These are phyloP conservation scores for Linnaemya vulpina DNA, from an alignment of 2,888 invertebrate genomes.

Conservation along the genomic window DNA sequence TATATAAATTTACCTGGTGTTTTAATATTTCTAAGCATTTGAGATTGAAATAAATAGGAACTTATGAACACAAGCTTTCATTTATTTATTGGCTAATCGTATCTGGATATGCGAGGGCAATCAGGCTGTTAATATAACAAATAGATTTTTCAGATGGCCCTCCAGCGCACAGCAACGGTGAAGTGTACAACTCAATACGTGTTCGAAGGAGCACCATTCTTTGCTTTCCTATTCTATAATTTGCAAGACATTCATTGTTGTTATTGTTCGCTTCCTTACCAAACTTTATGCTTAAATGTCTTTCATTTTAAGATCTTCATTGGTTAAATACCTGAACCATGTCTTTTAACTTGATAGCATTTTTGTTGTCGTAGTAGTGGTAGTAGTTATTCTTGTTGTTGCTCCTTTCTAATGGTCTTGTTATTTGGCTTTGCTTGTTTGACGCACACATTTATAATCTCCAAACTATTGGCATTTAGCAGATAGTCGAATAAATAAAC, in stretches of 20 bases:
- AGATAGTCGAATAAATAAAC: slow-evolving; percentile 58
- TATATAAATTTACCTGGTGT: no score
- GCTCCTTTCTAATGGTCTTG: slow-evolving; percentile 39
- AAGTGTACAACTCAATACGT: slow-evolving; percentile 42
- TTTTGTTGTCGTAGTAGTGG: slow-evolving; percentile 10
- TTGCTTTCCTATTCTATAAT: neutral
- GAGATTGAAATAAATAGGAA: no score
- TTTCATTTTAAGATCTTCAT: slow-evolving; percentile 66
- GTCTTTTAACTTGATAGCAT: slow-evolving; percentile 46
- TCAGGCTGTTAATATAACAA: no score
- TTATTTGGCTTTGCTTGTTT: slow-evolving; percentile 37
- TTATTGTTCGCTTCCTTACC: slow-evolving; percentile 23
- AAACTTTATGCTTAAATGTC: slow-evolving; percentile 45
- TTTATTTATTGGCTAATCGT: neutral
- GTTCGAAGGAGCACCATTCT: neutral
- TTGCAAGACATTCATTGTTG: slow-evolving; percentile 23
- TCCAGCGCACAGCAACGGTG: neutral
- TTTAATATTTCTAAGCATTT: no score
- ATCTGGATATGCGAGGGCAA: neutral
- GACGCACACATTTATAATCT: slow-evolving; percentile 52
- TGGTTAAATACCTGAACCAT: slow-evolving; percentile 64
- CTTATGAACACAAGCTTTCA: no score
- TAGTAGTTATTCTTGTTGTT: slow-evolving; percentile 17
- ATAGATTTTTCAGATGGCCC: slow-evolving; percentile 6
- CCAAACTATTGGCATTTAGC: slow-evolving; percentile 65